Evolutionary conservation across 2,797 vertebrate species (phyloP), one percentile per base, ranked within the genome.

Genomic region (Spea hammondii): DNA sequence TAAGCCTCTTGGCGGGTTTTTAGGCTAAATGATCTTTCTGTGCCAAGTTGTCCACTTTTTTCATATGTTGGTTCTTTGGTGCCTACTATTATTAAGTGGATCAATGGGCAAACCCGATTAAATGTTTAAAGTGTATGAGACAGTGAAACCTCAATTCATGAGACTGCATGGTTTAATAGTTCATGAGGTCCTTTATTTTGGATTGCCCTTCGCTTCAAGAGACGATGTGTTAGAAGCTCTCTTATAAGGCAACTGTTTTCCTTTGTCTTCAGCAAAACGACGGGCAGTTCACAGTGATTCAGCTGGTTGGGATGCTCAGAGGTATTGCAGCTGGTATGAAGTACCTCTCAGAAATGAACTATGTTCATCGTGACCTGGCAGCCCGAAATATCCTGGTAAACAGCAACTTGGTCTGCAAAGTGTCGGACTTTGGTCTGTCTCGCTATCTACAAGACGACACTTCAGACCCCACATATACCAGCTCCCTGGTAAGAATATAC

Each of bases 301-400:
- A 99, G 90, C 87, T 99, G 86, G 97, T 99, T 87, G 98, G 97
- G 14, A 98, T 99, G 98, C 93, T 99, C 88, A 90, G 98, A 55
- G 98, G 98, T 32, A 99, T 99, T 7, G 95, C 97, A 0, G 96
- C 98, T 0, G 97, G 97, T 45, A 99, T 99, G 97, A 99, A 98
- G 86, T 99, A 99, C 86, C 93, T 99, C 45, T 94, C 97, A 0
- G 97, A 99, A 87, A 99, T 98, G 96, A 99, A 98, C 83, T 99
- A 99, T 0, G 97, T 99, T 79, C 97, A 99, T 82, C 93, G 97
- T 49, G 97, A 99, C 88, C 90, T 99, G 84, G 98, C 98, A 3
- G 98, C 98, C 10, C 93, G 98, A 69, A 99, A 99, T 89, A 98
- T 99, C 82, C 91, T 99, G 72, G 98, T 99, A 88, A 99, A 99